Evolutionary conservation across 2,888 invertebrate genomes (phyloP).

Genomic region (Yponomeuta plumbellus): DNA sequence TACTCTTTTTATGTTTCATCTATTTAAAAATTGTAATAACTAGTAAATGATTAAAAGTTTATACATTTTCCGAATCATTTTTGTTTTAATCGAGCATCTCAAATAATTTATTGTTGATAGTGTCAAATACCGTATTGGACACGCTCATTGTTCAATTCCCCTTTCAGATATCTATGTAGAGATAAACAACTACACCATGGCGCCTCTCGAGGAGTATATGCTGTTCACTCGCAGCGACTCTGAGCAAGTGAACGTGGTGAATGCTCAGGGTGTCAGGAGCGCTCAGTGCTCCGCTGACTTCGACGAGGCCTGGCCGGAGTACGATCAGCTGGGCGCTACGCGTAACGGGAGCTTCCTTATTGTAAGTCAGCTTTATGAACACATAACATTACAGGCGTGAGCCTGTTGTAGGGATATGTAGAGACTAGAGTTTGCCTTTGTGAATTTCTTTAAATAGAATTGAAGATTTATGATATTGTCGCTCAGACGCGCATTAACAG

Average conservation of each 20-base stretch:
- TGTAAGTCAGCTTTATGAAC: slow-evolving; percentile 32
- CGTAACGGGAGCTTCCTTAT: slow-evolving; percentile 68
- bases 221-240: slow-evolving; percentile 89
- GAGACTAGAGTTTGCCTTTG: too few relatives aligned
- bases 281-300: slow-evolving; percentile 91
- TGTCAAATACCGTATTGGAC: too few relatives aligned
- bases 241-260: slow-evolving; percentile 90
- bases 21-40: too few relatives aligned
- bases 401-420: too few relatives aligned
- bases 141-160: neutral
- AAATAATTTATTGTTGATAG: too few relatives aligned
- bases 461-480: too few relatives aligned
- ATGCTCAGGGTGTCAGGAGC: slow-evolving; percentile 89
- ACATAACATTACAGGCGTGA: slow-evolving; percentile 8
- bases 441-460: too few relatives aligned
- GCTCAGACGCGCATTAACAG: too few relatives aligned
- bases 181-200: slow-evolving; percentile 88
- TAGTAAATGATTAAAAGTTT: too few relatives aligned
- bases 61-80: too few relatives aligned
- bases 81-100: too few relatives aligned
- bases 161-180: slow-evolving; percentile 87
- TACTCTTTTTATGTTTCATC: too few relatives aligned
- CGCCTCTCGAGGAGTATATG: slow-evolving; percentile 94
- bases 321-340: slow-evolving; percentile 53
- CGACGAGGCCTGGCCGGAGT: slow-evolving; percentile 72